phyloP scores from a whole-genome alignment of 64 coral and sea anemone species.

The Astreopora myriophthalma region DNA sequence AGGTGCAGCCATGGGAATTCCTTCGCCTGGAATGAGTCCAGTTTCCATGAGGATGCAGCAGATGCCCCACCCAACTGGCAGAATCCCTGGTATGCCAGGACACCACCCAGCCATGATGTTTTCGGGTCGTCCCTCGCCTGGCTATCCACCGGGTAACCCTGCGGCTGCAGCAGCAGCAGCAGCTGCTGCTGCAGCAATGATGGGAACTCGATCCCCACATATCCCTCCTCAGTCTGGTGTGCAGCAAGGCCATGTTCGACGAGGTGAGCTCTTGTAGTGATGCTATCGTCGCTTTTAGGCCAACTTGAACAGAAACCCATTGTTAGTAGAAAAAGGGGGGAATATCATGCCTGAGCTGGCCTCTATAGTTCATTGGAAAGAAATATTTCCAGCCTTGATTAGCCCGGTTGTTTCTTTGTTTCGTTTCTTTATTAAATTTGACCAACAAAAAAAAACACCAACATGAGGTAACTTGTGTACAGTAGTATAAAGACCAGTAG shows the following conservation, averaged over 20 bases:
- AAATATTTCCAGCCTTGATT: no score
- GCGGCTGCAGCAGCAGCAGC: neutral
- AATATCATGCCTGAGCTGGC: no score
- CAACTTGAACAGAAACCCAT: no score
- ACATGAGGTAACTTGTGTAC: no score
- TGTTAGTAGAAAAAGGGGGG: no score
- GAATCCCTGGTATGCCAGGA: conserved; percentile 29
- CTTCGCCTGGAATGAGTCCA: conserved; percentile 12
- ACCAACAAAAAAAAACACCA: no score
- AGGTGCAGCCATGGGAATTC: conserved; percentile 3
- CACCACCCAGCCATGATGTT: conserved; percentile 48
- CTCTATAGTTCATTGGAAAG: no score
- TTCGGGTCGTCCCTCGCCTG: neutral
- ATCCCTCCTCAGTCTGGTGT: neutral
- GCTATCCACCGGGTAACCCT: conserved; percentile 25
- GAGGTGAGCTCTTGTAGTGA: neutral
- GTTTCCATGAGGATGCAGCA: conserved; percentile 22
- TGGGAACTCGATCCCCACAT: conserved; percentile 8
- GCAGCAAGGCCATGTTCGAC: neutral
- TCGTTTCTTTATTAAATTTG: no score
- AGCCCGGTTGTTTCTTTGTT: no score
- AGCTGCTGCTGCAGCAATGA: neutral
- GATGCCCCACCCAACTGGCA: conserved; percentile 10
- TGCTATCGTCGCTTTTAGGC: neutral
- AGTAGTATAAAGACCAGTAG: no score